Evolutionary conservation across 2,797 vertebrate genomes (phyloP), one percentile per base, ranked within the genome.

Genomic region (Naso thynnoides): DNA sequence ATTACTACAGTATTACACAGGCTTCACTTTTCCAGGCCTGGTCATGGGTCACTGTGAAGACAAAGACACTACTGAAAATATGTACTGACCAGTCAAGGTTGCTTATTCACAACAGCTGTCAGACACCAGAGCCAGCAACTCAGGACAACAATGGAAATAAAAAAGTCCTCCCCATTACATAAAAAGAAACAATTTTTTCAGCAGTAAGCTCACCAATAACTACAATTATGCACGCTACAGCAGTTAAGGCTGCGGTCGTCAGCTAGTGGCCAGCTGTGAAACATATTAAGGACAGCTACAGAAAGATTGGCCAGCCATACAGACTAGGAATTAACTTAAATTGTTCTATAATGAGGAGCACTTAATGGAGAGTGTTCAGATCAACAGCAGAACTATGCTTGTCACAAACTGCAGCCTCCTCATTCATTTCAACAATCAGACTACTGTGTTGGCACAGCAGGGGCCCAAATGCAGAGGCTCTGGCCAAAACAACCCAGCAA

Each of bases 331-430:
- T 29, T 16, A 41, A n/a, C 3, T 13, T 27, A 53, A 39, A 36
- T 53, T 18, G 38, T 49, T 33, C n/a, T 24, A 36, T 50, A 55
- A 55, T 27, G 29, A 45, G 6, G 33, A 36, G 6, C 8, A 6
- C 16, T 61, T 50, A 73, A 24, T 6, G 2, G 6, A 62, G 33
- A 4, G 38, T 14, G 13, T 48, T 59, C 24, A 68, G n/a, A 52
- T 27, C n/a, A 24, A 50, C 10, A 48, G 23, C 31, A 39, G 45
- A 45, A 33, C 33, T 36, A 36, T 36, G 2, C 47, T 19, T 6
- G 3, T 26, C 63, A 67, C 13, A 61, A 56, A 55, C 8, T 0
- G 6, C 16, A 68, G 41, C 52, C 24, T 55, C 29, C 56, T 57
- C 21, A 23, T 47, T 53, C 6, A 41, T 49, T 48, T n/a, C n/a